Base-by-base conservation (phyloP, 2,113 vertebrate genomes). In the Alosa alosa region DNA sequence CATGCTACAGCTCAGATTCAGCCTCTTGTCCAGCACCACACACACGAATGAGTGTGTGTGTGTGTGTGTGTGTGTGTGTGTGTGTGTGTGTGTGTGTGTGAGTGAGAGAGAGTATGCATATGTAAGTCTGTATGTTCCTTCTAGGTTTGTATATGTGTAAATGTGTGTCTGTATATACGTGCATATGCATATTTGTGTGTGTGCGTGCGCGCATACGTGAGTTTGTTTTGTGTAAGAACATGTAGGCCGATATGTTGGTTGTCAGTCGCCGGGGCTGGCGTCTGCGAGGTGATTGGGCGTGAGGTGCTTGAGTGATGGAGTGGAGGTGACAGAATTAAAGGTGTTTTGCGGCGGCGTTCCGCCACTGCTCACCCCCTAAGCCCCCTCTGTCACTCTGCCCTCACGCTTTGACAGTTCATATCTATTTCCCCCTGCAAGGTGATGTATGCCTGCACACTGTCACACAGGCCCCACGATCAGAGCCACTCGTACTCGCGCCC, bases 241-340 rank as follows among this genome's bases (percentile, higher is more conserved):
- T 78, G 72, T 39, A 39, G 31, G 31, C 72, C 36, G 22, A 25
- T 78, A 7, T 94, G 89, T 94, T 94, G 92, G 89, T 82, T 72
- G 87, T 88, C 72, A 90, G 1, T 50, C 90, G 92, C 88, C 91
- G 20, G 11, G 31, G 25, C 15, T 78, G 72, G 72, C 91, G 94
- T 78, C 31, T 92, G 91, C 84, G 88, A 95, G 92, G 94, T 93
- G 92, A 92, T 93, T 92, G 86, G 60, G 94, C 95, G 96, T 94
- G 95, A 96, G 95, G 95, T 88, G 94, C 95, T 93, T 91, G 94
- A 96, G 95, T 95, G 94, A 95, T 95, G 95, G 94, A 96, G 96
- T 95, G 95, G 88, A 92, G 96, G 90, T 95, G 96, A 96, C 96
- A 97, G 96, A 95, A 96, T 95, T 95, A 94, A 97, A 97, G 96